Base-by-base conservation (phyloP, 2,888 invertebrate species). In the Emmelina monodactyla region DNA sequence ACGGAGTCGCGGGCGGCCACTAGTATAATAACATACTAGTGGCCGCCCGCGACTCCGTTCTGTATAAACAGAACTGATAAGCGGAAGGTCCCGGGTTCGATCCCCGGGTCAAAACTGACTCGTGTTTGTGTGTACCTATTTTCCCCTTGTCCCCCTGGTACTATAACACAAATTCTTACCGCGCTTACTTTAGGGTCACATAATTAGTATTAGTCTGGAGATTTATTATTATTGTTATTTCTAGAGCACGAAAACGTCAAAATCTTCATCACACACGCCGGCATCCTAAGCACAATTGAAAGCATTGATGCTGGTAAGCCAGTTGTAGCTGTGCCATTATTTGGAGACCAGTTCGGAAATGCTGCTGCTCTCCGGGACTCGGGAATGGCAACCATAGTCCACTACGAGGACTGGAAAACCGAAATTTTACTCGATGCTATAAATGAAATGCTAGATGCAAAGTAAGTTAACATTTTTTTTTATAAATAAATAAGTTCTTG, bases 261-360 rank as follows among this genome's bases (percentile, higher is more conserved):
- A 43, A 73, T 81, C 0, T 89, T 88, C 49, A 83, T 88, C 44
- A 79, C 85, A 0, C 88, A 89, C 47, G 85, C 85, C 2, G 88
- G 89, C 2, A 81, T 88, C 38, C 63, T 88, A 13, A 88, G 88
- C 36, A 82, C 83, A 0, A 85, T 85, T 11, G 89, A 89, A 55
- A 85, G 87, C 0, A 69, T 87, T 3, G 84, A 88, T 45, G 84
- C 85, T 34, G 88, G 85, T 9, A 82, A 85, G 22, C 88, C 88
- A 4, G 68, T 86, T 32, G 62, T 89, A 4, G 81, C 87, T 3
- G 82, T 89, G 19, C 89, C 89, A 3, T 76, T 88, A 32, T 88
- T 85, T 49, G 88, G 88, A 1, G 88, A 88, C 53, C 88, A 89
- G 52, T 85, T 83, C 41, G 80, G 84, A 0, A 89, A 89, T 53